These are phyloP conservation scores for Sycobia sp. DNA, from an alignment of 1,140 invertebrate genomes.

Conservation along the genomic window DNA sequence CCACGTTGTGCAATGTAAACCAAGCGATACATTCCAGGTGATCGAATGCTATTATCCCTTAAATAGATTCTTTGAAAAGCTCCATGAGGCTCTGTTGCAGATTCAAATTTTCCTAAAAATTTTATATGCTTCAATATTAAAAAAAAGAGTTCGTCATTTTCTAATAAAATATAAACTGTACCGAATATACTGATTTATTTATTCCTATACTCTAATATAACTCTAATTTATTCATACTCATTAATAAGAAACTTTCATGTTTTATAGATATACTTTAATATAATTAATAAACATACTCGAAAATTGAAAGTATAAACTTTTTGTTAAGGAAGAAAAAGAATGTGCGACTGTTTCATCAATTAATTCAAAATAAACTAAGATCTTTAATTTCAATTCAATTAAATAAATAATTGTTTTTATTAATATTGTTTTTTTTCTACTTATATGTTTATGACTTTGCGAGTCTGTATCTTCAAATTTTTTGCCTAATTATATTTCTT, in stretches of 20 bases:
- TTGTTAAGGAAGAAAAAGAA: too few species aligned
- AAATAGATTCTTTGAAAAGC: constrained; percentile 29
- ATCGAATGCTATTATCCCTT: constrained; percentile 65
- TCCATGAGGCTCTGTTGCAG: constrained; percentile 1
- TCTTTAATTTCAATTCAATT: too few species aligned
- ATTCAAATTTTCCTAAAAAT: constrained; percentile 31
- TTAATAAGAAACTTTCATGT: background rate
- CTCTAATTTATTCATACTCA: background rate
- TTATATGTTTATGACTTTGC: background rate
- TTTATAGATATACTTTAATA: too few species aligned
- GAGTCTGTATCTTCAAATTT: constrained; percentile 36
- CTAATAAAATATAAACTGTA: too few species aligned
- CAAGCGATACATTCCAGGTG: constrained; percentile 72
- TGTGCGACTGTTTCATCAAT: background rate
- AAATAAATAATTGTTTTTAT: background rate
- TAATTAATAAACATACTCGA: too few species aligned
- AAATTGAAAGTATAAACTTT: too few species aligned
- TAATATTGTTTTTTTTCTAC: too few species aligned
- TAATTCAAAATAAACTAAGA: too few species aligned
- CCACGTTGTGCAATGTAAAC: constrained; percentile 76
- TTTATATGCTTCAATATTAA: background rate
- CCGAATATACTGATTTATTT: background rate
- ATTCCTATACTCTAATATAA: background rate
- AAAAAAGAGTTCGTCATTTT: too few species aligned
- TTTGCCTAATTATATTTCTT: too few species aligned